Conservation (phyloP, 2,888 invertebrate genomes). For the Sinelater perroti region DNA sequence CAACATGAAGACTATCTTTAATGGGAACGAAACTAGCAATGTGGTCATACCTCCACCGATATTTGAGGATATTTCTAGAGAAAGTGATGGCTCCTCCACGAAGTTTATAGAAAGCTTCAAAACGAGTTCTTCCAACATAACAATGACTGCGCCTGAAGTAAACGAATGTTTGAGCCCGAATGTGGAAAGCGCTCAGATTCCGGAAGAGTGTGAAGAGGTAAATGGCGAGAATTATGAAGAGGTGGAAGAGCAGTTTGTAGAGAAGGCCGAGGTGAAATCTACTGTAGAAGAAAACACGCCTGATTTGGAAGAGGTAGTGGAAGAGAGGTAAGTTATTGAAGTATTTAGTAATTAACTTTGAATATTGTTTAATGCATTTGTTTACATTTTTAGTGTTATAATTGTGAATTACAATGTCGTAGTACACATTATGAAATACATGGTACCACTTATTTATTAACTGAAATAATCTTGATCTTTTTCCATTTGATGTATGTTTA, state of each 20-base stretch:
- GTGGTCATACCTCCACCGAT: conserved; percentile 35
- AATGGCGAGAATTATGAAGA: conserved; percentile 6
- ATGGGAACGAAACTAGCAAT: conserved; percentile 15
- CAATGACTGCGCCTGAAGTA: not conserved
- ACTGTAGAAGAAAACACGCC: too few species aligned
- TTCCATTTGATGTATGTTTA: too few species aligned
- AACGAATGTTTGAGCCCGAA: conserved; percentile 20
- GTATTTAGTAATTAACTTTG: too few species aligned
- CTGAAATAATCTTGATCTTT: too few species aligned
- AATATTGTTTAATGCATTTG: too few species aligned
- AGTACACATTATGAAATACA: too few species aligned
- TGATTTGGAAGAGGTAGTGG: too few species aligned
- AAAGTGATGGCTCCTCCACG: conserved; percentile 24
- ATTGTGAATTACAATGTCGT: too few species aligned
- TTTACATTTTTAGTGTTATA: too few species aligned
- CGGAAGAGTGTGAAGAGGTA: conserved; percentile 24
- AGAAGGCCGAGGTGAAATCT: too few species aligned
- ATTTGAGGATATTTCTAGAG: conserved; percentile 46
- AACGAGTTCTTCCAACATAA: not conserved
- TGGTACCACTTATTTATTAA: too few species aligned
- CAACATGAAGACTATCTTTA: conserved; percentile 2
- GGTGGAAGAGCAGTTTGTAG: not conserved
- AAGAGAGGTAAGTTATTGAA: not conserved
- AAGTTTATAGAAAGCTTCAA: conserved; percentile 17
- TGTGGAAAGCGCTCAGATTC: conserved; percentile 28